Evolutionary conservation across 2,797 vertebrate species (phyloP), one percentile per base, ranked within the genome.

Genomic region (Hyperoplus immaculatus): DNA sequence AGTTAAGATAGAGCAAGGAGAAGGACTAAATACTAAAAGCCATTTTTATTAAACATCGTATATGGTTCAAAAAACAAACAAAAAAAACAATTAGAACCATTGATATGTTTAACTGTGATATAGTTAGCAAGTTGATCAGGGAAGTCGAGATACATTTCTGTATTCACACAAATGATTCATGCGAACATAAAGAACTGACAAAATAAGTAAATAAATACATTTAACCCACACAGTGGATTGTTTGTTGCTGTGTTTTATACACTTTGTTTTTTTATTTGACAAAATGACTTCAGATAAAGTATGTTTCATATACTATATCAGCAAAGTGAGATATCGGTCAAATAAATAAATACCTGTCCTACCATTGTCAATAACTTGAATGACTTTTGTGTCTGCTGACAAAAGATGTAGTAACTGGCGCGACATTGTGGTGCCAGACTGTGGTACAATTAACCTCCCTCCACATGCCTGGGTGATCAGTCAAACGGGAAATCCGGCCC

Each of bases 371-470:
- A 51, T 66, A 51, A 58, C 41, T 43, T 18, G 9, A 13, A 57
- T 56, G 10, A 41, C 18, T 46, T 69, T 36, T 21, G 8, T 59
- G n/a, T 60, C 7, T 2, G 6, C 36, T 49, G 36, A 61, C 60
- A 69, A 29, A 59, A 15, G 11, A 36, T 66, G 10, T 21, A 51
- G 15, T 73, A 65, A 66, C n/a, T 58, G 54, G 43, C 1, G 38
- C 8, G 45, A 75, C 53, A 57, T 13, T 45, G 11, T 55, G 71
- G 75, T 61, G 60, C 55, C 70, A 55, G 81, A 8, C 72, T 73
- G 69, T 46, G 55, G 43, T 72, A 61, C 41, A 42, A 10, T 10
- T 45, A 41, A 59, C 62, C 3, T 53, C 16, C 4, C 39, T 51
- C 38, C 21, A 59, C 61, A 60, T 39, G 36, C 62, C 41, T 63